phyloP scores from a whole-genome alignment of 30 jellyfish, hydroid and myxozoan species.

The Hydra vulgaris region DNA sequence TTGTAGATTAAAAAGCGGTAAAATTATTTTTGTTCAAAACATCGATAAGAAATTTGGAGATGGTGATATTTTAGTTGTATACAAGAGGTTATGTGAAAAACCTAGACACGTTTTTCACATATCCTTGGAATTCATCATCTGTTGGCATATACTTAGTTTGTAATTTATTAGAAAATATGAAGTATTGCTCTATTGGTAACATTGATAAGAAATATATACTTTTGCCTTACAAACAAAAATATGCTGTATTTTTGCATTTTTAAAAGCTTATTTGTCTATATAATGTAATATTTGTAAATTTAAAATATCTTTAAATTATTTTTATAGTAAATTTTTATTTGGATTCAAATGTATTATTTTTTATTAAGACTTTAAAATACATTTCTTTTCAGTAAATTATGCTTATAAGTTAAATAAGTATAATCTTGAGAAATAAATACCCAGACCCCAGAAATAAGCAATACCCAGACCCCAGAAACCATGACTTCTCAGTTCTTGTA shows the following conservation, averaged over 20 bases:
- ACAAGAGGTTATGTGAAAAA: not conserved
- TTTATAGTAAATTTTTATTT: too few species aligned
- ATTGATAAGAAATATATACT: not conserved
- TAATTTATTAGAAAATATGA: too few species aligned
- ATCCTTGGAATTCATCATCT: too few species aligned
- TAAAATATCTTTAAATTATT: not conserved
- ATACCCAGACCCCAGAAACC: too few species aligned
- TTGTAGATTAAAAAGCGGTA: not conserved
- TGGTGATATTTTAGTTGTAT: not conserved
- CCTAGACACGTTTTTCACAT: not conserved
- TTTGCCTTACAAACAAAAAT: not conserved
- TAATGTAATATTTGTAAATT: not conserved
- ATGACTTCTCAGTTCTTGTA: too few species aligned
- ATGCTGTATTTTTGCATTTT: not conserved
- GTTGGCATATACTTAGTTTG: too few species aligned
- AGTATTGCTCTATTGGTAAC: not conserved
- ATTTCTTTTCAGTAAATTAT: not conserved
- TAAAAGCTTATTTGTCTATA: not conserved
- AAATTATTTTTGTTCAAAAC: not conserved
- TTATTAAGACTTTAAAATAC: not conserved
- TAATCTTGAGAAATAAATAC: too few species aligned
- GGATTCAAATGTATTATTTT: not conserved
- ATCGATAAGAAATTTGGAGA: not conserved
- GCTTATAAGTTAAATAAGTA: too few species aligned
- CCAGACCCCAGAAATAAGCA: too few species aligned